Base-by-base conservation (phyloP, 1,140 invertebrate species). In the Dinothrombium tinctorium region DNA sequence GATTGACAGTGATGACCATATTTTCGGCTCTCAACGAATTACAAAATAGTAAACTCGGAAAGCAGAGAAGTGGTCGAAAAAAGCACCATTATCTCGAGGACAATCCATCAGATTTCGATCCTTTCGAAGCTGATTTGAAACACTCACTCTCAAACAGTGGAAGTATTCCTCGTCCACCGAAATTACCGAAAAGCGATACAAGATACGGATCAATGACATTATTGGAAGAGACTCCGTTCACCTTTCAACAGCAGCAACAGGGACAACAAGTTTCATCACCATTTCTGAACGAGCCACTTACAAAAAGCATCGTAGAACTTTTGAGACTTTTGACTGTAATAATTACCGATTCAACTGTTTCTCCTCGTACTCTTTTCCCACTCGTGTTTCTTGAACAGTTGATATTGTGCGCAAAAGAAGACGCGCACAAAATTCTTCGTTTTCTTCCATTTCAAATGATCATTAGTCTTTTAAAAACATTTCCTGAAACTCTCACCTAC, bases 331-430 rank as follows among this genome's bases (percentile, higher is more conserved):
- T 84, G 47, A 64, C 69, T 9, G 68, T 73, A 40, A 66, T 82
- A 14, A 70, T 73, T n/a, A 68, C 68, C 12, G 70, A 73, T 48
- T 73, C 76, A 47, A 69, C 70, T 0, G 69, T 86, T 0, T 77
- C 76, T 12, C 76, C 79, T 37, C 74, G 82, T 49, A 79, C 77
- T 4, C 71, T 80, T 51, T 86, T 87, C 56, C 75, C 83, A 38
- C 69, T 82, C 42, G 68, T 76, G 48, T 79, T 89, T 54, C 60
- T 86, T n/a, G 66, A 75, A 40, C 66, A 74, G 49, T 65, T 77
- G 21, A 76, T 86, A 2, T 68, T 74, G 48, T 81, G 76, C 60
- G 76, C 76, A 0, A 69, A 71, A 32, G 72, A 79, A 9, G 68
- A 73, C 46, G 69, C 76, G 15, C 62, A 69, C 20, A 60, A 72